Base-by-base conservation (phyloP, 2,797 vertebrate genomes). In the Tenualosa thibaudeaui region DNA sequence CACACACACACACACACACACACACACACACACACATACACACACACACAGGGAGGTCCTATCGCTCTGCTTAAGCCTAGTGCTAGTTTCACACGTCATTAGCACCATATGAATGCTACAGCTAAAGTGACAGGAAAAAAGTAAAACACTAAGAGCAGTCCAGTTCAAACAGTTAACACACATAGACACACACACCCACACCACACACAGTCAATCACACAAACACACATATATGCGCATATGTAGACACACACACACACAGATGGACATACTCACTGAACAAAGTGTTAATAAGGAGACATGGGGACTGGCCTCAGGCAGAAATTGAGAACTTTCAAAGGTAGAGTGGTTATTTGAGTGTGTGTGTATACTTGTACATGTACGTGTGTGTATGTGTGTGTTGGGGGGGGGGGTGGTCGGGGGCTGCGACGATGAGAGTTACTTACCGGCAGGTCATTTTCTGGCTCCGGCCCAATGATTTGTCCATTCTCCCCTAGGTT, bases 251-350 rank as follows among this genome's bases (percentile, higher is more conserved):
- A 78, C 13, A 43, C 71, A 78, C 37, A 78, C 17, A 78, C 71
- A 8, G 15, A 78, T 1, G 17, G 17, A 78, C 7, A 22, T 40
- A 46, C 40, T 46, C 7, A 37, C 40, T 78, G 19, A 78, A 43
- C 40, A 46, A 24, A 83, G 82, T 84, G 82, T 83, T 86, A 86
- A 86, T 86, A 58, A 86, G 82, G 26, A 81, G 82, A 86, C 75
- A 51, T 82, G 62, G 83, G 31, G 82, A 54, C 58, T 49, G 31
- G 71, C 85, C 82, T 83, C 43, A 54, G 85, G 85, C 82, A 46
- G 81, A 78, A 78, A 31, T 60, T 13, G 68, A 43, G 53, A 75
- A 4, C 40, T 54, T 53, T 58, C 58, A 24, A n/a, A 62, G 5
- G 58, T n/a, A 2, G 40, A 40, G 65, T 26, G 24, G 60, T 40